phyloP scores from a whole-genome alignment of 2,888 invertebrate genomes.

The Xanthorhoe designata region DNA sequence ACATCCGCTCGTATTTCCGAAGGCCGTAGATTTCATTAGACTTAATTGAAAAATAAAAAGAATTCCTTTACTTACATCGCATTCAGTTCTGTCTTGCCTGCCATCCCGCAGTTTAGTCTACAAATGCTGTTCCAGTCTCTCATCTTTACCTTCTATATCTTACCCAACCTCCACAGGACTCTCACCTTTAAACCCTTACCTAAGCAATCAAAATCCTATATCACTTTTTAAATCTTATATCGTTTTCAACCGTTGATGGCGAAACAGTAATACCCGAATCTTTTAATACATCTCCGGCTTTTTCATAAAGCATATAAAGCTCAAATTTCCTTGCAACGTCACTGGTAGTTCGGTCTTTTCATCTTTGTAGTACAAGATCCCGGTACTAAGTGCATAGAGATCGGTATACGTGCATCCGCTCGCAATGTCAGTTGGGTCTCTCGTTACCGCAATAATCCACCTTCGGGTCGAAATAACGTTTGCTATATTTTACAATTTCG shows the following conservation, averaged over 20 bases:
- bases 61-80: conserved; percentile 73
- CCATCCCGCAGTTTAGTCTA: conserved; percentile 72
- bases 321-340: conserved; percentile 34
- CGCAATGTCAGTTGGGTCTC: conserved; percentile 80
- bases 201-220: conserved; percentile 46
- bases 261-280: conserved; percentile 44
- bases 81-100: conserved; percentile 66
- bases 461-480: conserved; percentile 67
- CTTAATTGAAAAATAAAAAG: conserved; percentile 77
- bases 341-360: conserved; percentile 49
- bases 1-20: conserved; percentile 46
- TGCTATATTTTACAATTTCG: conserved; percentile 74
- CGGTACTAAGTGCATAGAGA: conserved; percentile 79
- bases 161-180: conserved; percentile 31
- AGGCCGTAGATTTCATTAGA: conserved; percentile 68
- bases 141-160: conserved; percentile 38
- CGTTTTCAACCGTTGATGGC: conserved; percentile 46
- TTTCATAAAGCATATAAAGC: conserved; percentile 39
- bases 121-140: conserved; percentile 60
- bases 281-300: conserved; percentile 44
- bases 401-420: conserved; percentile 79
- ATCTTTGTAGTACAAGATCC: conserved; percentile 45
- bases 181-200: conserved; percentile 31
- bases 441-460: conserved; percentile 82
- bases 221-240: conserved; percentile 46